Evolutionary conservation across 2,113 vertebrate species (phyloP), one percentile per base, ranked within the genome.

Genomic region (Acanthisitta chloris): DNA sequence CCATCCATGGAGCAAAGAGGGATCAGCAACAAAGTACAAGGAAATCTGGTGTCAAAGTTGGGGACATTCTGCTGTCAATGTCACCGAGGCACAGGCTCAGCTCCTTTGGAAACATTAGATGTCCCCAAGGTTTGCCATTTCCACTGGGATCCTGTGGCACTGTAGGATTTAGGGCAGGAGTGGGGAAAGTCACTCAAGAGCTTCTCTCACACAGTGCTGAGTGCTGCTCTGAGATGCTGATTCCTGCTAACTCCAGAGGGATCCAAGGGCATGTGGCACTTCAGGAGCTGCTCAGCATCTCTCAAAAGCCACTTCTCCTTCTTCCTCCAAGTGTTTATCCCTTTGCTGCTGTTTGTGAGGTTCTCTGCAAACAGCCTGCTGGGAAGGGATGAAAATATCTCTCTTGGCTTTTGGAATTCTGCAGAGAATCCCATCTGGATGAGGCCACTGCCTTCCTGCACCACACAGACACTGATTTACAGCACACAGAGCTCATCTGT

Each of bases 31-130:
- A 45, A 66, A 74, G n/a, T 4, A 4, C 17, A 54, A 71, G 29
- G 24, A 58, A 55, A 18, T 4, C 3, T 1, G 2, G 18, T 1
- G 0, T 15, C 14, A 3, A 74, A 66, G 9, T 4, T 8, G 9
- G 29, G 57, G 20, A 36, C 4, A 0, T 73, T 40, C 48, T 26
- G 8, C 49, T 67, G 0, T 1, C 29, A 19, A 20, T 31, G 40
- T 36, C 55, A 11, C 69, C 4, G 1, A 65, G 36, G 65, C 42
- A 13, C 8, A 14, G 59, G 34, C 23, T 52, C 15, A 33, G 20
- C 9, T 54, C 61, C 58, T 62, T 33, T 24, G 69, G 85, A 57
- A 57, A 34, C 36, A 23, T 78, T 14, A 12, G 24, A 33, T 31
- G 72, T 64, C 62, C 8, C 24, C 71, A 8, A 12, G 26, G 45